Evolutionary conservation across 2,888 invertebrate genomes (phyloP), one percentile per base, ranked within the genome.

Genomic region (Cancer borealis): DNA sequence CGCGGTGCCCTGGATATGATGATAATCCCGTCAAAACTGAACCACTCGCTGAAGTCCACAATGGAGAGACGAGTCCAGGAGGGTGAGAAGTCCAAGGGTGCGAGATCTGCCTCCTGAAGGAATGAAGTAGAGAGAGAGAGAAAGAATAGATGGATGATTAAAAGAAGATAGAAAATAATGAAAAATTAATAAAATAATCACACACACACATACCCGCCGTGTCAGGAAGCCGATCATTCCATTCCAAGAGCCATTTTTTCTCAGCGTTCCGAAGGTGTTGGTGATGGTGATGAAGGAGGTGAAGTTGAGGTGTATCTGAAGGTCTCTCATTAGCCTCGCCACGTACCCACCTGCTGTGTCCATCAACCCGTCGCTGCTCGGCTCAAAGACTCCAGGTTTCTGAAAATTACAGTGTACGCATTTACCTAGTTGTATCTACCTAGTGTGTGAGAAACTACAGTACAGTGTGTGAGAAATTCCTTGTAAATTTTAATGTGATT

Each of bases 11-110:
- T 88, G 4, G 94, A 94, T 54, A 94, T 90, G 47, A 95, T 88
- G 54, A 95, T 91, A 47, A 95, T 91, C 4, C 60, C 84, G 47
- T 95, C 95, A 17, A 88, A 93, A 17, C 95, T 87, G 88, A 92
- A 91, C 93, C 92, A 94, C 88, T 94, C 94, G 30, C 94, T 95
- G 89, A 94, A 94, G 79, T 95, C 95, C 46, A 95, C 60, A 14
- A 73, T 92, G 21, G 39, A 26, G 1, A 47, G 47, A 4, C 95
- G 47, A n/a, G 47, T 92, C 45, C 46, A 92, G 1, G 93, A 88
- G 4, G 93, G 88, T 0, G 95, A 93, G 91, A 93, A 95, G 92
- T 95, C 95, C 92, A 95, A 46, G 14, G 94, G 94, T 0, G 95
- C 79, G 30, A 94, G 30, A 88, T 94, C 93, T 6, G 95, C 95